These are phyloP conservation scores for Heptranchias perlo DNA, from an alignment of 2,113 vertebrate species.

Conservation along the genomic window DNA sequence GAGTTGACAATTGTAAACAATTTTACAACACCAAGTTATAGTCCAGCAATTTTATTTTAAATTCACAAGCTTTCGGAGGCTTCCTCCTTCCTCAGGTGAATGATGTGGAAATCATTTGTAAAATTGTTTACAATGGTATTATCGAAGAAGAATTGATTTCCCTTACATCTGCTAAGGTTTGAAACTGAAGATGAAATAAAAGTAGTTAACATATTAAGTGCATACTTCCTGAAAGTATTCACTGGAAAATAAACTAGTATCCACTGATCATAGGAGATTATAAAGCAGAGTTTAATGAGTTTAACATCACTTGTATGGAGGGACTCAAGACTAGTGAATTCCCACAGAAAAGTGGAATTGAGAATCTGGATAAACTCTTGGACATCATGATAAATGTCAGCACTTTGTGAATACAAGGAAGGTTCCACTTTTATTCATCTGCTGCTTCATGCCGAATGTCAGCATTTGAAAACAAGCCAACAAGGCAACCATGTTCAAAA, in stretches of 20 bases:
- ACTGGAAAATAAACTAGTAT: neutral
- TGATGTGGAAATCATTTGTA: too few relatives aligned
- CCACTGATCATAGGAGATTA: neutral
- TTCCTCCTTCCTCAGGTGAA: too few relatives aligned
- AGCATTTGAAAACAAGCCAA: neutral
- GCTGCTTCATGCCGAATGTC: neutral
- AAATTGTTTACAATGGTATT: too few relatives aligned
- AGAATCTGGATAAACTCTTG: neutral
- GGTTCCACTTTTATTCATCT: neutral
- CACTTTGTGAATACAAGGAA: neutral
- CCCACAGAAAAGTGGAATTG: neutral
- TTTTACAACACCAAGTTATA: too few relatives aligned
- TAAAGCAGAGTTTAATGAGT: neutral
- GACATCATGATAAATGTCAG: too few relatives aligned
- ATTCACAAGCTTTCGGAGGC: too few relatives aligned
- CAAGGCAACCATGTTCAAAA: neutral
- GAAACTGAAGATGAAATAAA: neutral
- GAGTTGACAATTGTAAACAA: too few relatives aligned
- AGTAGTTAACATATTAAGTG: neutral
- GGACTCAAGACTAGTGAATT: neutral
- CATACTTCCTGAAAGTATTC: neutral
- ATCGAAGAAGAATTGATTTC: neutral
- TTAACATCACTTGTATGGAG: neutral
- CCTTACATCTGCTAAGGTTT: neutral
- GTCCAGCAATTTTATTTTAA: too few relatives aligned